Conservation (phyloP, 2,113 vertebrate genomes). For the Rhizomys pruinosus region DNA sequence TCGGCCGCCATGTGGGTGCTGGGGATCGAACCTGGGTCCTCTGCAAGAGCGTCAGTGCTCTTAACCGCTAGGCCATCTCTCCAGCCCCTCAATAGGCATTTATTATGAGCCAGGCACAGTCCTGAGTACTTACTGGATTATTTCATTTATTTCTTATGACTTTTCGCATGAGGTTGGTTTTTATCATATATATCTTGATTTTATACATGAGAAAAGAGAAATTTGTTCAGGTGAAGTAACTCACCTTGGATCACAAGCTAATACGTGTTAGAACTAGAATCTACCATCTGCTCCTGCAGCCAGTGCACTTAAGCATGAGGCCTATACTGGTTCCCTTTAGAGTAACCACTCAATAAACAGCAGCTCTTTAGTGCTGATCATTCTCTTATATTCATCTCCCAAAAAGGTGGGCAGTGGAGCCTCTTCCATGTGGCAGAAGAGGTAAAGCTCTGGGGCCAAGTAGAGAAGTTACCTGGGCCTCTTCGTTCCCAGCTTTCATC, state of each 20-base stretch:
- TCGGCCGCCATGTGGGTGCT: no score
- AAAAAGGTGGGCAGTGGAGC: background rate
- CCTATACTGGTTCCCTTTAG: background rate
- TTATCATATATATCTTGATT: background rate
- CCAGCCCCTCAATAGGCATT: conserved; percentile 23
- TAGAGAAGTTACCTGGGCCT: conserved; percentile 79
- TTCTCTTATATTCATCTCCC: conserved; percentile 18
- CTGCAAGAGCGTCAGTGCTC: no score
- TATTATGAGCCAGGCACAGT: background rate
- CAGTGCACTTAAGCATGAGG: background rate
- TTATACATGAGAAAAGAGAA: conserved; percentile 35
- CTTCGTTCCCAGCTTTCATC: conserved; percentile 85
- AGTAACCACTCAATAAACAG: conserved; percentile 16
- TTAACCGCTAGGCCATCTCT: no score
- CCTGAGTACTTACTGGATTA: background rate
- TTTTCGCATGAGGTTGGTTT: background rate
- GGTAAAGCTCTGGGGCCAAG: background rate
- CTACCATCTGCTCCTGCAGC: background rate
- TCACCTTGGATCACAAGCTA: background rate
- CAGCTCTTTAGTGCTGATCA: background rate
- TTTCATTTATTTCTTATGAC: conserved; percentile 3
- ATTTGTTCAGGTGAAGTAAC: background rate
- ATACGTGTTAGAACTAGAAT: background rate
- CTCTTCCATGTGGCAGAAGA: background rate
- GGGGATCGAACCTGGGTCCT: no score